A percentile compares a stretch with the other conserved stretches of the same genome.
phyloP scores from a whole-genome alignment of 1,140 invertebrate genomes.

The Matsumurasca onukii region DNA sequence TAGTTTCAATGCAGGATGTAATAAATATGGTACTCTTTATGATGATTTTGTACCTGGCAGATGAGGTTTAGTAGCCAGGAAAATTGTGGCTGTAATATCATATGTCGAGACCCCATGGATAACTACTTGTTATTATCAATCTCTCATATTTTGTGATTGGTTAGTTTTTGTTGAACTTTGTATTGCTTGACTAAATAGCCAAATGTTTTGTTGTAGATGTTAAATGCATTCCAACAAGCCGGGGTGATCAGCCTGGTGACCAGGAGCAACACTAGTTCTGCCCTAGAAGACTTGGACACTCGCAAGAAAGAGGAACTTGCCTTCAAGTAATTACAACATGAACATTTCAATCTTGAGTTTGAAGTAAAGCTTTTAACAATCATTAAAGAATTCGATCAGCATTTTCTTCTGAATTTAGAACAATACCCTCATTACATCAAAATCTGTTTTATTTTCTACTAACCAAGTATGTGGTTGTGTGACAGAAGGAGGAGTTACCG shows the following conservation, averaged over 20 bases:
- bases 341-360: background rate
- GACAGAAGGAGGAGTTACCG: slow-evolving; percentile 73
- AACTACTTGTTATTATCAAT: no score
- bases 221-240: slow-evolving; percentile 54
- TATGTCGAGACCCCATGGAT: no score
- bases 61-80: no score
- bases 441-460: no score
- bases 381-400: background rate
- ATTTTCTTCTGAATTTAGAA: background rate
- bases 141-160: no score
- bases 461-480: no score
- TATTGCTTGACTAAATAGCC: background rate
- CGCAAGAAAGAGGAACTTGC: slow-evolving; percentile 62
- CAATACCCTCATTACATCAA: no score
- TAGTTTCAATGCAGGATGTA: no score
- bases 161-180: background rate
- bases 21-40: no score
- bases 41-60: no score
- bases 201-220: slow-evolving; percentile 42
- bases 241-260: slow-evolving; percentile 64
- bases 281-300: slow-evolving; percentile 65
- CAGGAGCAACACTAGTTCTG: slow-evolving; percentile 76
- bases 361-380: background rate
- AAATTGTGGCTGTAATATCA: no score
- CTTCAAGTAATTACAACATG: slow-evolving; percentile 62